Base-by-base conservation (phyloP, 2,797 vertebrate species). In the Pachyuromys duprasi region DNA sequence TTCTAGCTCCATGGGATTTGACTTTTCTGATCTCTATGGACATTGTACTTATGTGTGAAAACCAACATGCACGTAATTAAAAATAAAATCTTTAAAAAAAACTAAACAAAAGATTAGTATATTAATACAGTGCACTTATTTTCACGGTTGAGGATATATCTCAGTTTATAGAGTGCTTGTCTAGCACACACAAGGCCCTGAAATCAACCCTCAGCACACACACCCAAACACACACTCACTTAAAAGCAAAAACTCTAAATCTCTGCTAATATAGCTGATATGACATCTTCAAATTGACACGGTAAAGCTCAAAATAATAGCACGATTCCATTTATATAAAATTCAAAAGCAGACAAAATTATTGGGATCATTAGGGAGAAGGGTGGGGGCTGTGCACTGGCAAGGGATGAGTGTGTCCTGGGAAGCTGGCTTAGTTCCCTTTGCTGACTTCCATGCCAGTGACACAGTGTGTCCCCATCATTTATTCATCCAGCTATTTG, bases 351-450 rank as follows among this genome's bases (percentile, higher is more conserved):
- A 67, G 55, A 57, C 28, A 79, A 78, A 62, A 42, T 20, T 28
- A 57, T 31, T 0, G 1, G 15, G 8, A 5, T 31, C 22, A 65
- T 79, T 39, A 11, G 4, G 86, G 70, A 63, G 42, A 63, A 49
- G 6, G 5, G 28, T 26, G 20, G 53, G 20, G 1, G 14, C 20
- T 67, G 36, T 8, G 33, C 26, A 6, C 1, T 7, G 28, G 62
- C 22, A 24, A 28, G 65, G 42, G 53, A 39, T 17, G n/a, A 70
- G 13, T 26, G 8, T 55, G 55, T 33, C 76, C 15, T 5, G 53
- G 53, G 55, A 63, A 2, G 15, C 60, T 3, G 6, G 31, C n/a
- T 33, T 0, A 3, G 6, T n/a, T 17, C 33, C 9, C 2, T 28
- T 49, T 39, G 55, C 55, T 60, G 55, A 31, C 63, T 20, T 78